These are phyloP conservation scores for Protomyctophum bolini DNA, from an alignment of 2,113 vertebrate species.

Conservation along the genomic window DNA sequence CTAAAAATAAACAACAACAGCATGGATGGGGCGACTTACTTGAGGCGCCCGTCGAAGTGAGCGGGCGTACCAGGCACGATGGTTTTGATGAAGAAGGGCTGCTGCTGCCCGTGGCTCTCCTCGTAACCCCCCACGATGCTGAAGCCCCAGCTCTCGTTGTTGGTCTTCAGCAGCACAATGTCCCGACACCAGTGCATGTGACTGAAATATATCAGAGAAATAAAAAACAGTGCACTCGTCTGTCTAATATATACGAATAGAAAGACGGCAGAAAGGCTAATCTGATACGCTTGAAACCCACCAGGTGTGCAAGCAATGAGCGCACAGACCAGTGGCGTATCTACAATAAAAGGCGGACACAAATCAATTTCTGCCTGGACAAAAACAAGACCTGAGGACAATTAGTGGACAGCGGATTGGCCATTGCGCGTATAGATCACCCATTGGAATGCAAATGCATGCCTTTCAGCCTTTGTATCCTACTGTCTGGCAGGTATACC, in stretches of 20 bases:
- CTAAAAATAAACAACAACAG: not conserved
- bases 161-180: constrained; percentile 87
- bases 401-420: too few relatives aligned
- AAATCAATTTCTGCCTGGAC: too few relatives aligned
- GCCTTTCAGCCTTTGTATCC: too few relatives aligned
- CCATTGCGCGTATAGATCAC: too few relatives aligned
- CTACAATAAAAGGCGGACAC: too few relatives aligned
- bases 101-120: constrained; percentile 88
- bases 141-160: constrained; percentile 93
- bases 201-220: constrained; percentile 60
- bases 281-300: too few relatives aligned
- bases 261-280: not conserved
- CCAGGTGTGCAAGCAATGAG: not conserved
- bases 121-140: constrained; percentile 94
- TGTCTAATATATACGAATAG: not conserved
- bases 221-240: not conserved
- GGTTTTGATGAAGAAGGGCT: constrained; percentile 96
- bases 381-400: too few relatives aligned
- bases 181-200: constrained; percentile 91
- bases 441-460: too few relatives aligned
- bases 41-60: constrained; percentile 87
- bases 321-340: not conserved
- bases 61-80: constrained; percentile 92
- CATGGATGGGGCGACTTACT: constrained; percentile 72
- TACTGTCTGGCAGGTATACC: too few relatives aligned